Conservation (phyloP, 1,140 invertebrate species). For the Rhagoletis zephyria region DNA sequence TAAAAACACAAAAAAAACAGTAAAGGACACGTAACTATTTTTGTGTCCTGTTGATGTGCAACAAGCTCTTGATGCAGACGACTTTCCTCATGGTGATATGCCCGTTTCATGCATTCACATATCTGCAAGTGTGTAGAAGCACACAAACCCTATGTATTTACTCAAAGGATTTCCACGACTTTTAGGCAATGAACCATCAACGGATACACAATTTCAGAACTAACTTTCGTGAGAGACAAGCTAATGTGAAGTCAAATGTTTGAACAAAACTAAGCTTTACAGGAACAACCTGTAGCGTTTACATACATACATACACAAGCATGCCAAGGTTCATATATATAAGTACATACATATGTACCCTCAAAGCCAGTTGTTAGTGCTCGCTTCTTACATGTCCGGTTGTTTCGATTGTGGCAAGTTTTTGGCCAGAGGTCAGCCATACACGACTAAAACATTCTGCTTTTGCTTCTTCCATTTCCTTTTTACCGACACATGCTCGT, state of each 20-base stretch:
- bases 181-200: background rate
- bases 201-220: background rate
- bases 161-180: background rate
- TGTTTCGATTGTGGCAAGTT: constrained; percentile 12
- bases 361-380: background rate
- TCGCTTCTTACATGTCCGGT: background rate
- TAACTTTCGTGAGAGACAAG: constrained; percentile 13
- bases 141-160: background rate
- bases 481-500: background rate
- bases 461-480: background rate
- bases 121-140: background rate
- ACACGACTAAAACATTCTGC: background rate
- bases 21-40: too few species aligned
- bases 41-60: too few species aligned
- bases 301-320: background rate
- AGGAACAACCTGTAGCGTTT: background rate
- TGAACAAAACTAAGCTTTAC: background rate
- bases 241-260: constrained; percentile 37
- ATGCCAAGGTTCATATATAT: background rate
- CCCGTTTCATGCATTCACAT: too few species aligned
- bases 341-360: background rate
- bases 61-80: too few species aligned
- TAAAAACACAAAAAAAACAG: too few species aligned
- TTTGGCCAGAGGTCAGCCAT: constrained; percentile 26
- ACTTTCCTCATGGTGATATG: too few species aligned